A percentile compares a stretch with the other conserved stretches of the same genome.
These are phyloP conservation scores for Coendou prehensilis DNA, from an alignment of 2,797 vertebrate genomes.

Conservation along the genomic window DNA sequence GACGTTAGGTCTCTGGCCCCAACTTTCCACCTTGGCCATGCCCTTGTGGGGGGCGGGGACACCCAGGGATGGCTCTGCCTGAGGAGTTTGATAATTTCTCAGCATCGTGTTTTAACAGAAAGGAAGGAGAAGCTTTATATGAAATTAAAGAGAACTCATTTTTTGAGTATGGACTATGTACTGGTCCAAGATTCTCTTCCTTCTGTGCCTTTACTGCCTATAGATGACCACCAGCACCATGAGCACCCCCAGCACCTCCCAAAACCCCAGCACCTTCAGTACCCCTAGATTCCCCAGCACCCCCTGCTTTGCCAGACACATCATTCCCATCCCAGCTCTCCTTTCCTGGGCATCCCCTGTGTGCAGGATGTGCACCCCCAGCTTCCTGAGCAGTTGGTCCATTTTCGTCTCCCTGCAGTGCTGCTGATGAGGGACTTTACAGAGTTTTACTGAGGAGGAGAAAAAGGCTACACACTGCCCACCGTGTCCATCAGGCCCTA, in stretches of 20 bases:
- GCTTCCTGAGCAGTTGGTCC: too few species aligned
- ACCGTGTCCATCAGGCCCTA: fast-evolving
- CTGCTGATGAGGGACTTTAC: not conserved
- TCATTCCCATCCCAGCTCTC: fast-evolving
- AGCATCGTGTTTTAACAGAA: not conserved
- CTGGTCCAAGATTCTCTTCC: too few species aligned
- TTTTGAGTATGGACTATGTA: not conserved
- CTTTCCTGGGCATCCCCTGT: fast-evolving
- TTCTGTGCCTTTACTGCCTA: not conserved
- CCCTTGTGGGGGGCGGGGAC: not conserved
- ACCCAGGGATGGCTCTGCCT: too few species aligned
- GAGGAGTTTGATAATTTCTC: not conserved
- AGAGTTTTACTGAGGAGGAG: not conserved
- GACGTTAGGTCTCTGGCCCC: not conserved
- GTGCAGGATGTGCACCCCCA: fast-evolving
- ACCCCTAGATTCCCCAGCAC: not conserved
- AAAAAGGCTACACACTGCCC: too few species aligned
- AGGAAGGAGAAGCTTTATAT: not conserved
- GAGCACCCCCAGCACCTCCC: not conserved
- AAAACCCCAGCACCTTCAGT: fast-evolving
- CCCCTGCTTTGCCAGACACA: not conserved
- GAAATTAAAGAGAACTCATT: not conserved
- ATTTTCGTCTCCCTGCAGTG: not conserved
- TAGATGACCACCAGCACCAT: too few species aligned
- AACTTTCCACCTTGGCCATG: fast-evolving